Conservation (phyloP, 2,113 vertebrate genomes). For the Pluvialis apricaria region DNA sequence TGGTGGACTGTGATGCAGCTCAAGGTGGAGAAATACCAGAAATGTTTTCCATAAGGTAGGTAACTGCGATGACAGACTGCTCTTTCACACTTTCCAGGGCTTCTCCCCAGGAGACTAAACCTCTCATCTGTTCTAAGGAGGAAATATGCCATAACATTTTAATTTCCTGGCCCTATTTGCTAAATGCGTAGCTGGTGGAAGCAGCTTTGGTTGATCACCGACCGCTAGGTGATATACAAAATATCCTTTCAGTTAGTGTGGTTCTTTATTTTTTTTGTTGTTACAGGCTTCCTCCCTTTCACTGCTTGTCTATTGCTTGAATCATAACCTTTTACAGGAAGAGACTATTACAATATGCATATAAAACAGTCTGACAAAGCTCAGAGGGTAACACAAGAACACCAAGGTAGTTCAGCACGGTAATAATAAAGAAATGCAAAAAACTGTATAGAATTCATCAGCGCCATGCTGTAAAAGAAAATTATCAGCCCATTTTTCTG, state of each 20-base stretch:
- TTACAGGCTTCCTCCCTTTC: not conserved
- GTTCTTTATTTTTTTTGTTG: not conserved
- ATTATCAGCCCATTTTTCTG: not conserved
- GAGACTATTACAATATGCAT: not conserved
- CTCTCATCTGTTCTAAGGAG: slow-evolving; percentile 23
- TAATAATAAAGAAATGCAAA: not conserved
- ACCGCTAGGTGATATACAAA: not conserved
- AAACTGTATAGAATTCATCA: not conserved
- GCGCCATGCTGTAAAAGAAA: not conserved
- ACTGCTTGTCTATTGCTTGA: not conserved
- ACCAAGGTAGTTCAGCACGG: not conserved
- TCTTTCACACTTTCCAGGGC: slow-evolving; percentile 16
- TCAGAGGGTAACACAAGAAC: not conserved
- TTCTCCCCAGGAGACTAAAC: slow-evolving; percentile 31
- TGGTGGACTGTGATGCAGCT: not conserved
- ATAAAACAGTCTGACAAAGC: not conserved
- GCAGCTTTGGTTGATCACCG: not conserved
- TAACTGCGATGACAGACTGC: not conserved
- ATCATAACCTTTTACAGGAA: not conserved
- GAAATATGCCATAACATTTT: slow-evolving; percentile 9
- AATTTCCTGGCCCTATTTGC: not conserved
- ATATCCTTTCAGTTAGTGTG: not conserved
- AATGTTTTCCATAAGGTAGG: not conserved
- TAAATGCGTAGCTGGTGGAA: not conserved
- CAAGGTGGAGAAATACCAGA: not conserved